Evolutionary conservation across 2,797 vertebrate species (phyloP), one percentile per base, ranked within the genome.

Genomic region (Synanceia verrucosa): DNA sequence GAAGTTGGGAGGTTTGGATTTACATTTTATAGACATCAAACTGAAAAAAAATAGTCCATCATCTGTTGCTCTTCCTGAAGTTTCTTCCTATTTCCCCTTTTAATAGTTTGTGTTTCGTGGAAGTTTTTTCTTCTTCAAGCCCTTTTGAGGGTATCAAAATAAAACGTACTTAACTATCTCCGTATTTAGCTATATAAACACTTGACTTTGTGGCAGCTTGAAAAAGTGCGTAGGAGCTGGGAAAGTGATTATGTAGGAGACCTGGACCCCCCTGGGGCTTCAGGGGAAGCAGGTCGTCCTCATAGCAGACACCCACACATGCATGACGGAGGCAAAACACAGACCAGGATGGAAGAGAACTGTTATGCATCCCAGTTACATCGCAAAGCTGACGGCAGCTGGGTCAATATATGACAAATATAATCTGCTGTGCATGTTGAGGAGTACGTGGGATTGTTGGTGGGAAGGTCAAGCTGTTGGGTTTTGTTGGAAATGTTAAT

Each of bases 181-280:
- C 51, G 8, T 11, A 18, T 39, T 5, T 24, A 62, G 1, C 31
- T 56, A 8, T 29, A 36, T 36, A 1, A 2, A 55, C 57, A 24
- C 34, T 24, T n/a, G 19, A 39, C 28, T 41, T 33, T 61, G 26
- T 11, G 12, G 41, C 19, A 60, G 23, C 37, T 59, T 43, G 16
- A 29, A 71, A 2, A 58, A 48, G 39, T 61, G 26, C 16, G 6
- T 21, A 26, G 16, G 28, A 29, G 59, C 81, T 83, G 81, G 75
- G 53, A 83, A 91, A 79, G 79, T 68, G 63, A 86, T 90, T 63
- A 84, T 70, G 71, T 46, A 18, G 70, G 64, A 58, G 74, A 78
- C 18, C 10, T 28, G 60, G 73, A 81, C 70, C 70, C 70, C 70
- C 67, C 64, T 12, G 44, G 47, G 75, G 37, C 29, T 65, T 48